Evolutionary conservation across 2,888 invertebrate species (phyloP).

Genomic region (Drosophila fulvimacula): DNA sequence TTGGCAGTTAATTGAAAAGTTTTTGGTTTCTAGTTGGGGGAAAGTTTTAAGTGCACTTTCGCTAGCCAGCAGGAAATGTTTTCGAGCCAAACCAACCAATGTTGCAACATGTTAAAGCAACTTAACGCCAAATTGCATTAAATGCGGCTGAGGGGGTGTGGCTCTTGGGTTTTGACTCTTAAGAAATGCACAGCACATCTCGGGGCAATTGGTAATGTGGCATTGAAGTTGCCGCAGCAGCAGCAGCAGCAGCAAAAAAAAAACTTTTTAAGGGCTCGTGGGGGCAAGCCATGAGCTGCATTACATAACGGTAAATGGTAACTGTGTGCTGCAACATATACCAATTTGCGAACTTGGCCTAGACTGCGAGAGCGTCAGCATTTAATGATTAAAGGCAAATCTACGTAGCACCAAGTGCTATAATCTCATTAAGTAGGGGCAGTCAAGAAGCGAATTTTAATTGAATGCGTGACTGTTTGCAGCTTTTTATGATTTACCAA

Average conservation of each 20-base stretch:
- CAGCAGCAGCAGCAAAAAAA: slow-evolving; percentile 12
- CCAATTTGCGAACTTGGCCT: not conserved
- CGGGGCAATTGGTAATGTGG: slow-evolving; percentile 71
- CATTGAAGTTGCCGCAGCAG: slow-evolving; percentile 50
- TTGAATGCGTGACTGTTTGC: slow-evolving; percentile 78
- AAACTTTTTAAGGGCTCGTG: slow-evolving; percentile 47
- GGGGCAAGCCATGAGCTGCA: slow-evolving; percentile 34
- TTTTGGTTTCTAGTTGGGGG: slow-evolving; percentile 34
- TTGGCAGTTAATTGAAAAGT: slow-evolving; percentile 78
- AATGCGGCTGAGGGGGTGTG: not conserved
- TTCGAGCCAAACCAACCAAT: slow-evolving; percentile 2
- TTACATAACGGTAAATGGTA: slow-evolving; percentile 45
- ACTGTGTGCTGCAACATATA: slow-evolving; percentile 12
- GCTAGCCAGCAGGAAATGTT: not conserved
- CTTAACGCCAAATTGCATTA: slow-evolving; percentile 40
- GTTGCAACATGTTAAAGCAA: slow-evolving; percentile 33
- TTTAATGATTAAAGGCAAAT: slow-evolving; percentile 73
- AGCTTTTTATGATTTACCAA: slow-evolving; percentile 64
- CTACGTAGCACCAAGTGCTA: slow-evolving; percentile 41
- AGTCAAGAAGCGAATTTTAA: slow-evolving; percentile 47
- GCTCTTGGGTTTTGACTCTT: slow-evolving; percentile 7
- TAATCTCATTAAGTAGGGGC: slow-evolving; percentile 54
- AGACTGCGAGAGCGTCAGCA: slow-evolving; percentile 14
- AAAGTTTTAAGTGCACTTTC: slow-evolving; percentile 59
- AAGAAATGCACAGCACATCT: slow-evolving; percentile 53